Evolutionary conservation across 2,797 vertebrate species (phyloP), one percentile per base, ranked within the genome.

Genomic region (Enteromius fasciolatus): DNA sequence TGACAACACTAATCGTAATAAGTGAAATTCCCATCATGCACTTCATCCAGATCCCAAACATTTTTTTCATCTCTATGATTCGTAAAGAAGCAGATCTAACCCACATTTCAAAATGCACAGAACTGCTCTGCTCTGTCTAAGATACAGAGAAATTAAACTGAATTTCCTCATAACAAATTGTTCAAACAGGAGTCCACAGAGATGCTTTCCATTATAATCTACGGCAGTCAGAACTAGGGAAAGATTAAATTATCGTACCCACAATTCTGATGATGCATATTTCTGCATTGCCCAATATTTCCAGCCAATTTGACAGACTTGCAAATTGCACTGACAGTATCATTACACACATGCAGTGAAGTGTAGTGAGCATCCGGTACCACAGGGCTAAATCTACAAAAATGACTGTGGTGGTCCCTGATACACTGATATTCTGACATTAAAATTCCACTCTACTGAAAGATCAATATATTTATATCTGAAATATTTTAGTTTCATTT

Each of bases 331-430:
- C 46, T 82, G 80, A 67, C 72, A 44, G 41, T 75, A 31, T 75
- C 36, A 75, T 82, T 44, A 67, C 59, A 75, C 69, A 14, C n/a
- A 76, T 76, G 39, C 75, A 76, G 75, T 76, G 57, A 76, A 63
- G 57, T 33, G 75, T 23, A 63, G 23, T 76, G n/a, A 76, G 39
- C 9, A 61, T 76, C n/a, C 57, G 1, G 57, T 61, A 63, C 57
- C 57, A 44, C 54, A n/a, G 10, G 59, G 17, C 2, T 15, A 48
- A 70, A 70, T 41, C 14, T 25, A 44, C 68, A 15, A 70, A 70
- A 23, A 46, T 25, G 23, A 25, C 68, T 70, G 68, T 44, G 39
- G 14, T 44, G 12, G n/a, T 44, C 39, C 39, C 68, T 70, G 3
- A 41, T 25, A 48, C 68, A 70, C 39, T 3, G 12, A 25, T 70